A percentile compares a stretch with the other conserved stretches of the same genome.
Conservation (phyloP, 2,888 invertebrate genomes). For the Drosophila rellima region DNA sequence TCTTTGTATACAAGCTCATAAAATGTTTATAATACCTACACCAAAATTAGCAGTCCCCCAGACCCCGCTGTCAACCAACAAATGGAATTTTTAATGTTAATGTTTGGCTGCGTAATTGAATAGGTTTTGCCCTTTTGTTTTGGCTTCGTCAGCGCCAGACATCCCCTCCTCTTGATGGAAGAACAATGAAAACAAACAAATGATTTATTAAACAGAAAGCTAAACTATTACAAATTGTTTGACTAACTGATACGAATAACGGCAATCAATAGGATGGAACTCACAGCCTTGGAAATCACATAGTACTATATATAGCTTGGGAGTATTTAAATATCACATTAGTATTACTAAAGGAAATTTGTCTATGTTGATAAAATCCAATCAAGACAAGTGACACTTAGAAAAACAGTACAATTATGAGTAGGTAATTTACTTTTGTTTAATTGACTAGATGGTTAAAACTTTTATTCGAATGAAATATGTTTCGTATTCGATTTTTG, state of each 20-base stretch:
- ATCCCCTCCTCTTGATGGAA: not conserved
- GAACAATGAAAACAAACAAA: constrained; percentile 30
- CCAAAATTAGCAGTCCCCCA: no score
- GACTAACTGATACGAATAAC: constrained; percentile 28
- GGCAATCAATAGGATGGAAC: constrained; percentile 63
- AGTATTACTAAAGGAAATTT: no score
- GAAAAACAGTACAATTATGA: not conserved
- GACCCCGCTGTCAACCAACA: no score
- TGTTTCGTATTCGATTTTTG: not conserved
- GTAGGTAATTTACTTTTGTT: not conserved
- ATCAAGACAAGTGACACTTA: constrained; percentile 21
- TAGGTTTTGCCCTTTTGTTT: constrained; percentile 49
- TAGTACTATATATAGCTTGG: constrained; percentile 10
- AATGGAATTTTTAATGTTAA: constrained; percentile 64
- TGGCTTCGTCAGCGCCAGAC: not conserved
- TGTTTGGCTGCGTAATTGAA: constrained; percentile 51
- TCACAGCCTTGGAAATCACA: constrained; percentile 31
- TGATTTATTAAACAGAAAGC: constrained; percentile 52
- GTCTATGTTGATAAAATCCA: not conserved
- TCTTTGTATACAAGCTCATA: constrained; percentile 10
- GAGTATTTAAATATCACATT: no score
- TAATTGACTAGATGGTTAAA: not conserved
- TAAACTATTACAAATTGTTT: constrained; percentile 10
- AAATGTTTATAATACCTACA: constrained; percentile 37
- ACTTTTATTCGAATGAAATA: not conserved